Evolutionary conservation across 2,113 vertebrate species (phyloP), one percentile per base, ranked within the genome.

Genomic region (Psophia crepitans): DNA sequence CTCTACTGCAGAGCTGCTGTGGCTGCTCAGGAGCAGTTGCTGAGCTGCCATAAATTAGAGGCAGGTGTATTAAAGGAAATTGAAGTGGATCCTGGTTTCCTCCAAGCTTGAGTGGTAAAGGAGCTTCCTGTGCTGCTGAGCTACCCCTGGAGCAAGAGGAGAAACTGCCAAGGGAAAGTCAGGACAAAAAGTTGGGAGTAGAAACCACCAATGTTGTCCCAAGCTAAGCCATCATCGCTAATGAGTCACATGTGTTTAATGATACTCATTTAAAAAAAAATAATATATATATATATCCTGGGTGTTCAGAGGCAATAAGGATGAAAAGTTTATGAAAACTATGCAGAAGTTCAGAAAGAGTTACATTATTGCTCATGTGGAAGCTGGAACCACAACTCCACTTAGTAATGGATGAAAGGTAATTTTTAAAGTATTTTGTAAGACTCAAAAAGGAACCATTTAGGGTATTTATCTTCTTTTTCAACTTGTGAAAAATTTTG

Each of bases 31-130:
- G 28, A 87, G 23, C 60, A 90, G 71, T 14, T 86, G 79, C 83
- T 81, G 93, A 74, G n/a, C 54, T 89, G 63, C 46, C 64, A 64
- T 95, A 86, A 90, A 81, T 91, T 92, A 97, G 23, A 78, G n/a
- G 32, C 64, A 66, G 54, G 14, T 83, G 49, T 43, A 61, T 35
- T 61, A 80, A 37, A 33, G 86, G 60, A 94, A 92, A 86, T 54
- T 49, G 75, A 92, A 90, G 89, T 51, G 14, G 23, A 30, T 80
- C 23, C 43, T 78, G 35, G 18, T 89, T 95, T 96, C 64, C 80
- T 96, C 23, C 56, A 66, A 33, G 81, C 23, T 20, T 41, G 28
- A 76, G 28, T 39, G 41, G 41, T 35, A 51, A 77, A 78, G 77
- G 46, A 71, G 37, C 21, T 93, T 66, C 8, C 9, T 70, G 60